phyloP scores from a whole-genome alignment of 2,113 vertebrate genomes.

The Rafetus swinhoei region DNA sequence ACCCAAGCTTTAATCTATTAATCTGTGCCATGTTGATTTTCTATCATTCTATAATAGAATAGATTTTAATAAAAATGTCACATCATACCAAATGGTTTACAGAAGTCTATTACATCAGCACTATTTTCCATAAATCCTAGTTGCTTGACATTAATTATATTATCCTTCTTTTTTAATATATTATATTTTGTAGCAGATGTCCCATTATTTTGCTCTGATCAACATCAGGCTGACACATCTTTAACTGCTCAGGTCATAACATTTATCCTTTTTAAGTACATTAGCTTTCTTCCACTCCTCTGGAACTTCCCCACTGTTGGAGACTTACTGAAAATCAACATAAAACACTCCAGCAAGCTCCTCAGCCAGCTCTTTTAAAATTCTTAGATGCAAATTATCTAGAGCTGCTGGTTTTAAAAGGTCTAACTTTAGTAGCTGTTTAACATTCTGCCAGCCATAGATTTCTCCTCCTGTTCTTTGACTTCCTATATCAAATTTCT shows the following conservation, averaged over 20 bases:
- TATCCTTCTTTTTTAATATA: rapidly evolving
- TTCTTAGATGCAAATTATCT: background rate
- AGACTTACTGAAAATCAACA: rapidly evolving
- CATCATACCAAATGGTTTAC: background rate
- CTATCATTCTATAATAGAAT: background rate
- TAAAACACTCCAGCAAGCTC: background rate
- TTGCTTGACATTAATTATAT: rapidly evolving
- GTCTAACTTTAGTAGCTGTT: background rate
- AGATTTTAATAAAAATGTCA: background rate
- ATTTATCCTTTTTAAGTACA: background rate
- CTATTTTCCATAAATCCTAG: background rate
- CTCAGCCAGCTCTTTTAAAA: background rate
- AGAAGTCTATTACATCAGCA: background rate
- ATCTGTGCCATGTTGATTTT: background rate
- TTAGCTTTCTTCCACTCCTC: background rate
- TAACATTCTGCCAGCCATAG: background rate
- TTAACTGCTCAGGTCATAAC: background rate
- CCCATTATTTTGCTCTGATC: rapidly evolving
- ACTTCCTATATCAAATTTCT: background rate
- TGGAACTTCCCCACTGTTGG: background rate
- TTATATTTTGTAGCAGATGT: rapidly evolving
- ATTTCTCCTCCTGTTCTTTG: background rate
- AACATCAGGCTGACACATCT: rapidly evolving
- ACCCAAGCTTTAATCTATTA: background rate
- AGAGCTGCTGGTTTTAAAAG: background rate